Evolutionary conservation across 37 sponge, comb jelly and placozoan species (phyloP).

Genomic region (Hormiphora californensis): DNA sequence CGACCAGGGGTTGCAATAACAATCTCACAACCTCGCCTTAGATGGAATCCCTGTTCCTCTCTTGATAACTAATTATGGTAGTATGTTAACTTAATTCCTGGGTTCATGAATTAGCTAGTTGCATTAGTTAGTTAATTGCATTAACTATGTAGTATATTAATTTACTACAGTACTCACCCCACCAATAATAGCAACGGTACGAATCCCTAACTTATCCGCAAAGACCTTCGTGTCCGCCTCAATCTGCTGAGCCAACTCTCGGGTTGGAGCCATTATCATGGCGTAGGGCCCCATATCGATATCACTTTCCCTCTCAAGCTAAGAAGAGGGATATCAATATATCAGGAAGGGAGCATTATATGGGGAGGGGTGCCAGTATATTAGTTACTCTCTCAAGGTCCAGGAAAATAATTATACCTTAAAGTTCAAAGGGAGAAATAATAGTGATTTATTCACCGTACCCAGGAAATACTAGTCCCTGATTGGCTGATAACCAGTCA

Average conservation of each 20-base stretch:
- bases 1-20: slow-evolving; percentile 98
- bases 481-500: too few species aligned
- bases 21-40: slow-evolving; percentile 92
- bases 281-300: slow-evolving; percentile 94
- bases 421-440: slow-evolving; percentile 6
- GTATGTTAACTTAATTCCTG: neutral
- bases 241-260: slow-evolving; percentile 97
- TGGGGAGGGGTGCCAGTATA: too few species aligned
- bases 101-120: neutral
- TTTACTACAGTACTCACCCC: slow-evolving; percentile 59
- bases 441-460: neutral
- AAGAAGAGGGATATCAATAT: too few species aligned
- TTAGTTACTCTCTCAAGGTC: too few species aligned
- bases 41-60: slow-evolving; percentile 93
- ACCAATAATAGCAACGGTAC: slow-evolving; percentile 87
- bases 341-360: too few species aligned
- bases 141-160: neutral
- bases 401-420: too few species aligned
- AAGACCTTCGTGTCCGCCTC: slow-evolving; percentile 92
- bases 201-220: slow-evolving; percentile 75
- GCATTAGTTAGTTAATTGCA: neutral
- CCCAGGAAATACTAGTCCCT: too few species aligned
- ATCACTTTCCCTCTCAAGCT: slow-evolving; percentile 70
- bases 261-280: slow-evolving; percentile 92
- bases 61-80: slow-evolving; percentile 61